Evolutionary conservation across 2,113 vertebrate species (phyloP).

Genomic region (Chaetodon trifascialis): DNA sequence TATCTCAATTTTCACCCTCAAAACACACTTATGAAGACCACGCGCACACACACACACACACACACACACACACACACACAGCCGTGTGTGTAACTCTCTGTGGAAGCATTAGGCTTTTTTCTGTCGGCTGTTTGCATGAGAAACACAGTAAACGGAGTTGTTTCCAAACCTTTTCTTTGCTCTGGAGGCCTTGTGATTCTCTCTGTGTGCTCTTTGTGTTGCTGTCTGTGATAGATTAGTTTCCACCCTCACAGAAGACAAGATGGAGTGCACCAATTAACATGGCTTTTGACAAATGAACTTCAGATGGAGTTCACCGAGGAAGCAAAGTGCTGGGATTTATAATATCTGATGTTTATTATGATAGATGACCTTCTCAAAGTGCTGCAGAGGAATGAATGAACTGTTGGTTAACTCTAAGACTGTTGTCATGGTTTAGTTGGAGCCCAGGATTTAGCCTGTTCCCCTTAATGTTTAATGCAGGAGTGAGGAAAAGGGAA

Average conservation of each 20-base stretch:
- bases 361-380: constrained; percentile 50
- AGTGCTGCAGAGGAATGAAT: constrained; percentile 19
- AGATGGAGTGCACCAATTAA: constrained; percentile 74
- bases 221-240: constrained; percentile 58
- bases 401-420: constrained; percentile 35
- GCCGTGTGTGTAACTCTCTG: no score
- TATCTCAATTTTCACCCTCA: constrained; percentile 56
- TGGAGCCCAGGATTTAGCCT: constrained; percentile 5
- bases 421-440: constrained; percentile 7
- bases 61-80: neutral
- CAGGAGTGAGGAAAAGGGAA: constrained; percentile 22
- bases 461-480: constrained; percentile 40
- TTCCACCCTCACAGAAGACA: constrained; percentile 58
- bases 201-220: constrained; percentile 38
- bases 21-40: neutral
- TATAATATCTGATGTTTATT: constrained; percentile 67
- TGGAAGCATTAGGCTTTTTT: no score
- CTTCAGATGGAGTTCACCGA: constrained; percentile 52
- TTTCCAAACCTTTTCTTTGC: neutral
- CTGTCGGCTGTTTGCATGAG: no score
- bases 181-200: constrained; percentile 21
- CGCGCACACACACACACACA: no score
- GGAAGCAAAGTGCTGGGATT: constrained; percentile 49
- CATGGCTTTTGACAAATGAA: constrained; percentile 69
- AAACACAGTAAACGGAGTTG: accelerated